phyloP scores from a whole-genome alignment of 2,888 invertebrate species.

The Bembecia ichneumoniformis region DNA sequence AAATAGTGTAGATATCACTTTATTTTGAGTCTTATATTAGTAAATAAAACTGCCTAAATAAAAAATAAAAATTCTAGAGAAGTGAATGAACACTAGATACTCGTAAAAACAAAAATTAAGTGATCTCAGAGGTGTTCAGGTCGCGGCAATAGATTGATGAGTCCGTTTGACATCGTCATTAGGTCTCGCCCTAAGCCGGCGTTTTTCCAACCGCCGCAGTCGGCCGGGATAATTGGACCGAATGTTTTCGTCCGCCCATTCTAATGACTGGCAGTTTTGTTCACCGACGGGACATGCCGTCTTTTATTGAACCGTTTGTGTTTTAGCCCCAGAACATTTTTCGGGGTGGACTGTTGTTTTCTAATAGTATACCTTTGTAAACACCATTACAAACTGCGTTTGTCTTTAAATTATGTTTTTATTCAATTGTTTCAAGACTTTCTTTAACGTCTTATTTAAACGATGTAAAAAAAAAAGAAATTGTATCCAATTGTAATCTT shows the following conservation, averaged over 20 bases:
- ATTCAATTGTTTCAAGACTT: no score
- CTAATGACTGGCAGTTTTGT: slow-evolving; percentile 68
- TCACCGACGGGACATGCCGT: slow-evolving; percentile 54
- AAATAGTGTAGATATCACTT: no score
- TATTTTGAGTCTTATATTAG: no score
- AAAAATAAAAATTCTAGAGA: no score
- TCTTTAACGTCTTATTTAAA: no score
- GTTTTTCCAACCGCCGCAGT: slow-evolving; percentile 39
- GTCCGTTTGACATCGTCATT: slow-evolving; percentile 61
- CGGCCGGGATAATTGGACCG: slow-evolving; percentile 52
- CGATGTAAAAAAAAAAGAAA: no score
- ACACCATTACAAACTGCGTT: no score
- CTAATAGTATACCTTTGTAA: slow-evolving; percentile 14
- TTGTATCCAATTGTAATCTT: no score
- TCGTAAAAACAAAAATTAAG: not conserved
- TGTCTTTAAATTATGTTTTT: no score
- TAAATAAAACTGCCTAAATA: no score
- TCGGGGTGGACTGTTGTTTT: slow-evolving; percentile 30
- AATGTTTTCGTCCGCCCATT: slow-evolving; percentile 58
- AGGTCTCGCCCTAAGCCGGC: slow-evolving; percentile 42
- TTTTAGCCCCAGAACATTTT: slow-evolving; percentile 34
- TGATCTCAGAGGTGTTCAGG: slow-evolving; percentile 20
- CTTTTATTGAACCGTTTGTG: slow-evolving; percentile 61
- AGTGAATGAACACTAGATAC: no score
- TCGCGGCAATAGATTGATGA: slow-evolving; percentile 58